A percentile compares a stretch with the other conserved stretches of the same genome.
These are phyloP conservation scores for Bibio marci DNA, from an alignment of 2,888 invertebrate genomes.

Conservation along the genomic window DNA sequence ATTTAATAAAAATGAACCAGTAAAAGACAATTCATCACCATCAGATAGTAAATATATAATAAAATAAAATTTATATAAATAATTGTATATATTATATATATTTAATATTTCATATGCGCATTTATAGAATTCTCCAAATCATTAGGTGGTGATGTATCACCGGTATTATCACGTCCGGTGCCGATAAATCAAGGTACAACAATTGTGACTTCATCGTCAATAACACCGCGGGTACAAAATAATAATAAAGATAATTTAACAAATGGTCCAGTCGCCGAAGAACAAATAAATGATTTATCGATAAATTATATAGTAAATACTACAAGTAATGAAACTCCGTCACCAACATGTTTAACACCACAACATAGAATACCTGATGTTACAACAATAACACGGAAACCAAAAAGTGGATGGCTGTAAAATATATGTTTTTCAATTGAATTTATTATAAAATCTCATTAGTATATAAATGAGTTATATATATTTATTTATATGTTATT, in stretches of 20 bases:
- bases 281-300: no score
- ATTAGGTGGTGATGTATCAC: not conserved
- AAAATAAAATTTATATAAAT: no score
- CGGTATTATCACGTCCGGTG: not conserved
- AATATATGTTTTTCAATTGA: no score
- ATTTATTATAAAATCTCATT: no score
- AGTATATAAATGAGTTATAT: no score
- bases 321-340: constrained; percentile 12
- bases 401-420: constrained; percentile 44
- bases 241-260: constrained; percentile 24
- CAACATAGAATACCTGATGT: constrained; percentile 34
- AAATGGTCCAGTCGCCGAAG: constrained; percentile 7
- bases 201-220: constrained; percentile 1
- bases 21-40: constrained; percentile 30
- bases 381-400: constrained; percentile 36
- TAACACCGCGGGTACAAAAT: not conserved
- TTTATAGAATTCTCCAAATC: no score
- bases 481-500: no score
- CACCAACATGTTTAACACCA: constrained; percentile 29
- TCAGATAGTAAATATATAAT: no score
- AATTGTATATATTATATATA: no score
- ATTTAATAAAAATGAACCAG: no score
- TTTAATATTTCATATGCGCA: no score
- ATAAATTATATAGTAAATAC: no score
- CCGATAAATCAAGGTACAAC: not conserved